Conservation (phyloP, 2,888 invertebrate genomes). For the Dascillus cervinus region DNA sequence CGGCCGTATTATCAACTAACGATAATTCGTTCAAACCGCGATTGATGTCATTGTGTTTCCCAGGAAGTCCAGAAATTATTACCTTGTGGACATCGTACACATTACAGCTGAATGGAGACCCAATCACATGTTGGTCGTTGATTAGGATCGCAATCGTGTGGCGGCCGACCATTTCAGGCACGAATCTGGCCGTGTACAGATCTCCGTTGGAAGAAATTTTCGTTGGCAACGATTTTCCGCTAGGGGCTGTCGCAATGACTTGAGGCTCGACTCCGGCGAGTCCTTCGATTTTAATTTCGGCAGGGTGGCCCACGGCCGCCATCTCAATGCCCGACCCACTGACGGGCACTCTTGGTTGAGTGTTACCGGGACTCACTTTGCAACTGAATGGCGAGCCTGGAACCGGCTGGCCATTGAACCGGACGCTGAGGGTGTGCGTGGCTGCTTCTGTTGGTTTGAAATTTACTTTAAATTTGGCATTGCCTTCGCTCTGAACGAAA, state of each 20-base stretch:
- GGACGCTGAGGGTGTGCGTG: constrained; percentile 83
- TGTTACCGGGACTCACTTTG: constrained; percentile 59
- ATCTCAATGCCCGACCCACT: constrained; percentile 62
- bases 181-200: constrained; percentile 70
- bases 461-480: constrained; percentile 88
- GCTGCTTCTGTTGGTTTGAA: constrained; percentile 95
- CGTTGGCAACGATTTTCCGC: constrained; percentile 71
- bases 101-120: constrained; percentile 90
- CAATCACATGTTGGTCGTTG: constrained; percentile 77
- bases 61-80: constrained; percentile 55
- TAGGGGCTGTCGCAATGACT: constrained; percentile 72
- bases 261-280: constrained; percentile 55
- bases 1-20: constrained; percentile 45
- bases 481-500: constrained; percentile 95
- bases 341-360: constrained; percentile 54
- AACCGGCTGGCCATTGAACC: constrained; percentile 68
- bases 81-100: constrained; percentile 88
- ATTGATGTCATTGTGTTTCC: constrained; percentile 31
- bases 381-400: constrained; percentile 94
- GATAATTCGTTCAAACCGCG: constrained; percentile 33
- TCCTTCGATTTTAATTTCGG: constrained; percentile 52
- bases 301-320: constrained; percentile 58
- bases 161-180: constrained; percentile 79
- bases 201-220: constrained; percentile 60
- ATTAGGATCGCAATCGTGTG: constrained; percentile 77